Conservation (phyloP, 2,888 invertebrate species). For the Strigamia crassipes region DNA sequence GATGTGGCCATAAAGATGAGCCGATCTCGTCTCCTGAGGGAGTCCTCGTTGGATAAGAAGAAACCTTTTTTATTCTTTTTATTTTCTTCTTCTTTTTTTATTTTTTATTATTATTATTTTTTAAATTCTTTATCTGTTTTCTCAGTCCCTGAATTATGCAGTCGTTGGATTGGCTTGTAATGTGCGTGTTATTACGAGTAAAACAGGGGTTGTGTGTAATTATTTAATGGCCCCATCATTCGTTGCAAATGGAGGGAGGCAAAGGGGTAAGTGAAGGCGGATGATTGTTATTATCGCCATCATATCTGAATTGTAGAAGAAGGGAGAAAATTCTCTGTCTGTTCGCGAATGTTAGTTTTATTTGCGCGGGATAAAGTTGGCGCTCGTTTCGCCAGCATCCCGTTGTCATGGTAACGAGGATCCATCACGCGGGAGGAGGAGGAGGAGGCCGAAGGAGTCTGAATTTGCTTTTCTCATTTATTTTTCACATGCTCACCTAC, state of each 20-base stretch:
- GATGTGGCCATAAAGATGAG: background rate
- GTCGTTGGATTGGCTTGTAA: background rate
- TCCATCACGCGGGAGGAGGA: background rate
- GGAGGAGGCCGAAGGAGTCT: background rate
- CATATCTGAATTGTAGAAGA: background rate
- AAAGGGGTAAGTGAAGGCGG: background rate
- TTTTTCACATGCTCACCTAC: background rate
- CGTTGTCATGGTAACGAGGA: background rate
- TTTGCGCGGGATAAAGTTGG: background rate
- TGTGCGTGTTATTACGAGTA: background rate
- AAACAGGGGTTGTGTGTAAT: background rate
- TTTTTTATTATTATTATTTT: background rate
- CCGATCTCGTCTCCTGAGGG: background rate
- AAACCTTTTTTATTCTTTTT: background rate
- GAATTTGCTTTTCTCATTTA: background rate
- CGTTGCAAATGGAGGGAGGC: background rate
- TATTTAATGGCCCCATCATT: background rate
- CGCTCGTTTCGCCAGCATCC: background rate
- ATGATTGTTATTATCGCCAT: background rate
- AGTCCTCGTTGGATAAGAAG: background rate
- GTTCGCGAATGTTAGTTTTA: background rate
- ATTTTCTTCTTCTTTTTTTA: background rate
- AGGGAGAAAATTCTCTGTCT: background rate
- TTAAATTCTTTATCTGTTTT: background rate
- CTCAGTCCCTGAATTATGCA: background rate